These are phyloP conservation scores for Acanthurus lineatus DNA, from an alignment of 2,797 vertebrate species.

Conservation along the genomic window DNA sequence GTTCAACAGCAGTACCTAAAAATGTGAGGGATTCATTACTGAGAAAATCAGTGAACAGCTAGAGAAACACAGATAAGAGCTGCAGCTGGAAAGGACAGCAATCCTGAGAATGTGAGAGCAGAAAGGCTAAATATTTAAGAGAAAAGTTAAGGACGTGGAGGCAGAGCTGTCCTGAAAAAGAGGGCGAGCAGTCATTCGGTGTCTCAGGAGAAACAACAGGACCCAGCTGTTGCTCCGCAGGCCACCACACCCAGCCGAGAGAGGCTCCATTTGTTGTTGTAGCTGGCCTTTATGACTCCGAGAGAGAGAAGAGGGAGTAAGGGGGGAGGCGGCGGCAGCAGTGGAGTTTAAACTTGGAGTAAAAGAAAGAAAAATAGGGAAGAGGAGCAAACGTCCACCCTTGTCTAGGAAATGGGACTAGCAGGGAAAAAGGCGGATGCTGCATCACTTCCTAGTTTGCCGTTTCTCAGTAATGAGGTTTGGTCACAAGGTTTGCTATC, in stretches of 20 bases:
- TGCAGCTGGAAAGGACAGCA: background rate
- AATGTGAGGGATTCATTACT: background rate
- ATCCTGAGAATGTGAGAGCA: constrained; percentile 4
- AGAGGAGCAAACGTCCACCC: constrained; percentile 5
- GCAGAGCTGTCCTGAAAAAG: constrained; percentile 55
- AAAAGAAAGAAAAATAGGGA: constrained; percentile 20
- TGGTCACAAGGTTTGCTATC: constrained; percentile 46
- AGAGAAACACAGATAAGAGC: constrained; percentile 12
- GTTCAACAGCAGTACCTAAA: background rate
- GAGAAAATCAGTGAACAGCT: constrained; percentile 16
- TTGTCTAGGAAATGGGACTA: constrained; percentile 31
- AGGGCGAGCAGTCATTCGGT: constrained; percentile 50
- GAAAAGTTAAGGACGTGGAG: constrained; percentile 9
- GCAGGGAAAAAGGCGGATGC: constrained; percentile 25
- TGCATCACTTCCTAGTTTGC: constrained; percentile 39
- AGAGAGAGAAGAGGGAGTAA: constrained; percentile 36
- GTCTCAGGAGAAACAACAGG: constrained; percentile 82
- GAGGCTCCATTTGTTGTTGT: constrained; percentile 79
- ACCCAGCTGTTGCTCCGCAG: constrained; percentile 84
- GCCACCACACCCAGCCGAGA: constrained; percentile 83
- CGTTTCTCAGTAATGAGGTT: constrained; percentile 15
- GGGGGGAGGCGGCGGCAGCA: constrained; percentile 13
- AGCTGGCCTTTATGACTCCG: constrained; percentile 79
- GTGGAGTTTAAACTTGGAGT: constrained; percentile 29
- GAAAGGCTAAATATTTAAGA: constrained; percentile 27